Conservation (phyloP, 2,113 vertebrate species). For the Passer montanus region DNA sequence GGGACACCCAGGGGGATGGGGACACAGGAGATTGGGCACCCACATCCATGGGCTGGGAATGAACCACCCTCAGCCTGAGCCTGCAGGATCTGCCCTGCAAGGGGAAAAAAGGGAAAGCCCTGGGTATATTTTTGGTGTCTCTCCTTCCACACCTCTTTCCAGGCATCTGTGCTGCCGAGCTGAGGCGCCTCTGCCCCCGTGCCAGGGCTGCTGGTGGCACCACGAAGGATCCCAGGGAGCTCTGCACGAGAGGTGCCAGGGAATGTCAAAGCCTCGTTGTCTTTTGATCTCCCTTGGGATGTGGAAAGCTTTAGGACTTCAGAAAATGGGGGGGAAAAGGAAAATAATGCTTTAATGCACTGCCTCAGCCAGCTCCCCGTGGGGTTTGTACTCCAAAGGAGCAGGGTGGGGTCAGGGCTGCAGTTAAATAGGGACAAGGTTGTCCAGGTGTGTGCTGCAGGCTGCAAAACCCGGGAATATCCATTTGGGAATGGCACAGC, state of each 20-base stretch:
- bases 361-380: not conserved
- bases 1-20: not conserved
- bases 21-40: not conserved
- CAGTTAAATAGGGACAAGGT: not conserved
- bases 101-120: not conserved
- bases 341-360: not conserved
- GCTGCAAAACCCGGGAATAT: not conserved
- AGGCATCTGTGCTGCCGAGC: not conserved
- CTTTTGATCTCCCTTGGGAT: not conserved
- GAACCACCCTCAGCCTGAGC: not conserved
- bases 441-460: not conserved
- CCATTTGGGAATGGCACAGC: not conserved
- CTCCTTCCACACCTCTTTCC: not conserved
- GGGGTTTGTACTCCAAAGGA: not conserved
- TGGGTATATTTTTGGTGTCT: rapidly evolving
- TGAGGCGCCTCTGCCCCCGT: not conserved
- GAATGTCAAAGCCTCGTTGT: not conserved
- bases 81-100: not conserved
- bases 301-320: not conserved
- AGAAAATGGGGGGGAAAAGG: not conserved
- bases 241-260: not conserved
- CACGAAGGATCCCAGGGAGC: not conserved
- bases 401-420: not conserved
- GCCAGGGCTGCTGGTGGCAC: not conserved
- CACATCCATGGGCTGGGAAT: rapidly evolving